Base-by-base conservation (phyloP, 2,888 invertebrate species). In the Trachelus troglodyta region DNA sequence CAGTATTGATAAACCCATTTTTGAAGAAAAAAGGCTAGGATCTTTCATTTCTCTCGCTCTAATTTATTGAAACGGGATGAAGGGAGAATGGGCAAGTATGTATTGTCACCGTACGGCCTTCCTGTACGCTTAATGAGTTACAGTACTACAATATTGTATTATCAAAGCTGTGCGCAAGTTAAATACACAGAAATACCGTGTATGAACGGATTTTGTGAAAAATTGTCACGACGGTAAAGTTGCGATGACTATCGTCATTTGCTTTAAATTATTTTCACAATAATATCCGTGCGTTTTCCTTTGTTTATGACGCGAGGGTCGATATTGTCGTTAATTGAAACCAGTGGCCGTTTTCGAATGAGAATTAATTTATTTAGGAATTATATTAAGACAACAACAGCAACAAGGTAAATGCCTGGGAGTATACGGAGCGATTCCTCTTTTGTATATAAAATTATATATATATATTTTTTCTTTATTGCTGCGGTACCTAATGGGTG, bases 391-490 rank as follows among this genome's bases (percentile, higher is more conserved):
- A 23, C 15, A 33, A 33, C 34, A 71, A 71, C 31, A 71, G 71
- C 34, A 23, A 34, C 71, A 30, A 71, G 30, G 74, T 77, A 75
- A 73, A 79, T 74, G 71, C 79, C 75, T 77, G 76, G 74, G 74
- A 78, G 77, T 81, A 81, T 79, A 82, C 81, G 79, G 78, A 82
- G 81, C 76, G 78, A 82, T 85, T 85, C 80, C 81, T 84, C 81
- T 83, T 83, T 84, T 85, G 79, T 85, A 84, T 82, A 81, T 81
- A 82, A 80, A 76, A 77, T 75, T 74, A 81, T 77, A 81, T 81
- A 82, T 79, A 78, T 76, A 77, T 78, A 77, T 79, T 79, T 79
- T 77, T 76, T 75, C 77, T 79, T 76, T 80, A 35, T 77, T 76
- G 75, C 34, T 76, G 71, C 71, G 71, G 71, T 31, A 71, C 34